phyloP scores from a whole-genome alignment of 2,888 invertebrate genomes.

The Xestia rhomboidea region DNA sequence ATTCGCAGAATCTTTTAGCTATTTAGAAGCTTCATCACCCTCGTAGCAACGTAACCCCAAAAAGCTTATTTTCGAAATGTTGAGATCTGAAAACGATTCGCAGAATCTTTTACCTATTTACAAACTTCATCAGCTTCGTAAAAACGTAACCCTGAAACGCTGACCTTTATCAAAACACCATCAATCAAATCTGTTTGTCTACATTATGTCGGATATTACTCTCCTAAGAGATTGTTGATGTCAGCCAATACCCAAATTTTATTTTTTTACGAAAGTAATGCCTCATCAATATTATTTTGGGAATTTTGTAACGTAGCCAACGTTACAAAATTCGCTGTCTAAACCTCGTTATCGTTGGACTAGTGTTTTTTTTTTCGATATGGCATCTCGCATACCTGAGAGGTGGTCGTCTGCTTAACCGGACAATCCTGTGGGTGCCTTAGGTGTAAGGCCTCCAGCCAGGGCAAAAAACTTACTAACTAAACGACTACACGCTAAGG shows the following conservation, averaged over 20 bases:
- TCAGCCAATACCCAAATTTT: slow-evolving; percentile 40
- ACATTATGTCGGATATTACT: slow-evolving; percentile 56
- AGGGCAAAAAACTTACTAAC: too few relatives aligned
- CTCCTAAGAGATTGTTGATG: slow-evolving; percentile 42
- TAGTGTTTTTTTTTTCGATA: too few relatives aligned
- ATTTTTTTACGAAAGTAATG: slow-evolving; percentile 27
- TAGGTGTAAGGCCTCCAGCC: too few relatives aligned
- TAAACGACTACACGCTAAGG: too few relatives aligned
- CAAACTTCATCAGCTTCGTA: slow-evolving; percentile 14
- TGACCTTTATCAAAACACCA: slow-evolving; percentile 59
- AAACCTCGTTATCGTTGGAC: too few relatives aligned
- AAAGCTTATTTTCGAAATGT: not conserved
- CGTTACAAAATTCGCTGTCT: too few relatives aligned
- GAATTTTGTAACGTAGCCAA: not conserved
- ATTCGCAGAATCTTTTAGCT: slow-evolving; percentile 24
- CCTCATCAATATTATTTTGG: slow-evolving; percentile 25
- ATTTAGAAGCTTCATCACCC: slow-evolving; percentile 22
- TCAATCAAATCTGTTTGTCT: slow-evolving; percentile 64
- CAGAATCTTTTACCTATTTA: slow-evolving; percentile 29
- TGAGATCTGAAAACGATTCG: slow-evolving; percentile 14
- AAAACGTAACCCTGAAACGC: slow-evolving; percentile 40
- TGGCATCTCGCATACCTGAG: too few relatives aligned
- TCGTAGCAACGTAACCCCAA: slow-evolving; percentile 21
- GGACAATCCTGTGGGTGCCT: too few relatives aligned
- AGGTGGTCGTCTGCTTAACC: too few relatives aligned